Evolutionary conservation across 1,140 invertebrate genomes (phyloP), one percentile per base, ranked within the genome.

Genomic region (Mya arenaria): DNA sequence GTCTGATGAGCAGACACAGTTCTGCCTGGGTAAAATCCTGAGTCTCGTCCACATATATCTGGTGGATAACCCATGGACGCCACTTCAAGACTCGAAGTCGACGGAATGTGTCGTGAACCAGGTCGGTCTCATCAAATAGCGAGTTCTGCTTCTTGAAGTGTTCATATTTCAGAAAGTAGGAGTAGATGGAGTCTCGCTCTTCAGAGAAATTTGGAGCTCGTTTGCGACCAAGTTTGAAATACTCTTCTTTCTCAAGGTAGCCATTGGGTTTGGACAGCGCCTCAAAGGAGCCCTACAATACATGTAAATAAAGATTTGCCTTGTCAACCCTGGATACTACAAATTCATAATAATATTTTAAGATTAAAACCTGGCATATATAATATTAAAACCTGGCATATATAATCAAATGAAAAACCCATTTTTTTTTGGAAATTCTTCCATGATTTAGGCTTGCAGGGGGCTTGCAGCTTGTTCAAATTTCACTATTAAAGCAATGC

Each of bases 1-100:
- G 71, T 37, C 85, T 73, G 5, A 92, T 86, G n/a, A 92, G 80
- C 10, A 92, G 82, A 72, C 86, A 88, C 23, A 92, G 82, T 41
- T 92, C 91, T 19, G 90, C 90, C 81, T 92, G 91, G 0, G 91
- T 91, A 79, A 92, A 92, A 66, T 92, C 91, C 60, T 92, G 91
- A 6, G 89, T 91, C 68, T 92, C 91, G 77, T 92, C 91, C 0
- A 92, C 90, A 85, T 84, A 92, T n/a, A 92, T 86, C 78, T 90
- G 84, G 79, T 91, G 89, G 17, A 91, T 48, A 1, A 85, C 69
- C 87, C 89, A 90, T 19, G 79, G 39, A 39, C 37, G 30, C 52
- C 56, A 19, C 2, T 81, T 17, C 5, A 74, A 13, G 13, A 25
- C 39, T 32, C 63, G 28, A 1, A 63, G 69, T 32, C 69, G 56